phyloP scores from a whole-genome alignment of 2,888 invertebrate genomes.

The Tetranychus truncatus region DNA sequence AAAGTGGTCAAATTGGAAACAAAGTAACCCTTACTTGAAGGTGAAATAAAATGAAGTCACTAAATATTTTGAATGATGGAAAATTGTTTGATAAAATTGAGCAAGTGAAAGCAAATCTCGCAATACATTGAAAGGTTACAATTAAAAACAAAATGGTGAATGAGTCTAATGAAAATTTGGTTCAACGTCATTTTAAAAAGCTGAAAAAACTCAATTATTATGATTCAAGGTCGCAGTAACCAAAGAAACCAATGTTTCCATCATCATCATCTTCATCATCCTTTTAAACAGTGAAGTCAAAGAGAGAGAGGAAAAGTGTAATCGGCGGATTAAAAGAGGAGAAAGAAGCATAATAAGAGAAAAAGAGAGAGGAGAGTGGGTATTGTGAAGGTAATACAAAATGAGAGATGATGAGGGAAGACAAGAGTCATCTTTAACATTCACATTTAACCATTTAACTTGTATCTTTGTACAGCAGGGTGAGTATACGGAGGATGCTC shows the following conservation, averaged over 20 bases:
- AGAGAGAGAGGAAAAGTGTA: background rate
- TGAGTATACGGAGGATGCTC: background rate
- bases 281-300: background rate
- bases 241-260: background rate
- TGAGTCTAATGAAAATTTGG: too few species aligned
- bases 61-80: too few species aligned
- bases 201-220: background rate
- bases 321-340: background rate
- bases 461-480: background rate
- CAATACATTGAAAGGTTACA: too few species aligned
- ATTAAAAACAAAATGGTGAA: too few species aligned
- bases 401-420: background rate
- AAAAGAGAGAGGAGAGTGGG: background rate
- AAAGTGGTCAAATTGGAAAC: too few species aligned
- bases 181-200: too few species aligned
- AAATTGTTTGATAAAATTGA: too few species aligned
- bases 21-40: too few species aligned
- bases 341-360: background rate
- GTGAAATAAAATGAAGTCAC: too few species aligned
- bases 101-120: too few species aligned
- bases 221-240: background rate
- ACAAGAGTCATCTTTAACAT: background rate
- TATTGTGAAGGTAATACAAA: background rate
- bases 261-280: background rate
- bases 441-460: background rate